phyloP scores from a whole-genome alignment of 1,140 invertebrate species.

The Cydia pomonella region DNA sequence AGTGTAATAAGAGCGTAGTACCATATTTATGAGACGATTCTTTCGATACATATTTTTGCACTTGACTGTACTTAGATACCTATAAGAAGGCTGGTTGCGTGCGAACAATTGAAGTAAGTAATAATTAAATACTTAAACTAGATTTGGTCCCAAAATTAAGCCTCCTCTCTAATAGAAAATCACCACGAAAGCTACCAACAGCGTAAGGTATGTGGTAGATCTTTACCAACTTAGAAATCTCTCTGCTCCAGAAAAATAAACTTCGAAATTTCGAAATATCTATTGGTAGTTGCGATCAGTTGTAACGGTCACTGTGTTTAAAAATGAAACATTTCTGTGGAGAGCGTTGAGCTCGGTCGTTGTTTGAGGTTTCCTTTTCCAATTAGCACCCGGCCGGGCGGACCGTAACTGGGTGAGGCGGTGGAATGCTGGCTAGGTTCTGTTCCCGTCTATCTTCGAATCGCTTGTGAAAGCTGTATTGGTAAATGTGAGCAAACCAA shows the following conservation, averaged over 20 bases:
- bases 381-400: slow-evolving; percentile 73
- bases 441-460: slow-evolving; percentile 58
- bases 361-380: slow-evolving; percentile 78
- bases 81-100: no score
- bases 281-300: slow-evolving; percentile 52
- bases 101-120: no score
- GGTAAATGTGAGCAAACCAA: background rate
- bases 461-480: slow-evolving; percentile 41
- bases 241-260: slow-evolving; percentile 1
- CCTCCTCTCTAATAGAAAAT: background rate
- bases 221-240: background rate
- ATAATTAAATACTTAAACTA: no score
- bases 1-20: no score
- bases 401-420: slow-evolving; percentile 78
- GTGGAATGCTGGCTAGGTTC: slow-evolving; percentile 69
- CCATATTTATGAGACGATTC: no score
- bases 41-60: no score
- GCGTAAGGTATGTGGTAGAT: no score
- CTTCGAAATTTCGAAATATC: slow-evolving; percentile 18
- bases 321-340: slow-evolving; percentile 78
- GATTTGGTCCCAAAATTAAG: no score
- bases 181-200: no score
- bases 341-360: slow-evolving; percentile 76
- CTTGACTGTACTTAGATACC: no score
- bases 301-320: slow-evolving; percentile 72